A percentile compares a stretch with the other conserved stretches of the same genome.
Evolutionary conservation across 1,140 invertebrate genomes (phyloP).

Genomic region (Tetramorium alpestre): DNA sequence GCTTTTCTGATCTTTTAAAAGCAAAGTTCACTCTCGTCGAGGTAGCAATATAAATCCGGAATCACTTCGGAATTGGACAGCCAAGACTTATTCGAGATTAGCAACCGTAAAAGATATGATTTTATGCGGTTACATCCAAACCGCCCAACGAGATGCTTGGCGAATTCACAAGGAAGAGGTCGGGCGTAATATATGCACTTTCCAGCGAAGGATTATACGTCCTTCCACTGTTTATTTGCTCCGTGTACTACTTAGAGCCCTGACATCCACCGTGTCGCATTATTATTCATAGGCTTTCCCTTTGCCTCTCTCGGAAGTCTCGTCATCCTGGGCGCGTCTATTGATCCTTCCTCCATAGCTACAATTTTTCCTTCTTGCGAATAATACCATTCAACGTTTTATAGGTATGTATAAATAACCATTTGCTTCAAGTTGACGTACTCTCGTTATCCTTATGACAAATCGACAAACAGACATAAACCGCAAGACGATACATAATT

Average conservation of each 20-base stretch:
- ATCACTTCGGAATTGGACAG: slow-evolving; percentile 64
- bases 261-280: slow-evolving; percentile 65
- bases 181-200: slow-evolving; percentile 42
- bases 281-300: slow-evolving; percentile 68
- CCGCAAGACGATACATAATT: slow-evolving; percentile 24
- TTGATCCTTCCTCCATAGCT: slow-evolving; percentile 31
- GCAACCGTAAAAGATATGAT: slow-evolving; percentile 66
- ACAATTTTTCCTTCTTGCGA: slow-evolving; percentile 23
- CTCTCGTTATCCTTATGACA: slow-evolving; percentile 8
- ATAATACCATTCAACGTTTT: slow-evolving; percentile 6
- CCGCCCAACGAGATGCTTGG: neutral
- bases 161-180: neutral
- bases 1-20: slow-evolving; percentile 48
- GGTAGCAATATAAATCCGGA: slow-evolving; percentile 50
- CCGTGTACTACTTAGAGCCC: slow-evolving; percentile 60
- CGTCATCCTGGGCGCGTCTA: slow-evolving; percentile 17
- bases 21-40: slow-evolving; percentile 14
- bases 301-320: slow-evolving; percentile 25
- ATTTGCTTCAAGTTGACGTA: neutral
- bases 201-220: slow-evolving; percentile 51
- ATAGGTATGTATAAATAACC: slow-evolving; percentile 1
- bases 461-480: too few relatives aligned
- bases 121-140: slow-evolving; percentile 43
- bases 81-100: slow-evolving; percentile 58
- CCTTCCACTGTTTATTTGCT: slow-evolving; percentile 57